phyloP scores from a whole-genome alignment of 2,888 invertebrate species.

The Agonum fuliginosum region DNA sequence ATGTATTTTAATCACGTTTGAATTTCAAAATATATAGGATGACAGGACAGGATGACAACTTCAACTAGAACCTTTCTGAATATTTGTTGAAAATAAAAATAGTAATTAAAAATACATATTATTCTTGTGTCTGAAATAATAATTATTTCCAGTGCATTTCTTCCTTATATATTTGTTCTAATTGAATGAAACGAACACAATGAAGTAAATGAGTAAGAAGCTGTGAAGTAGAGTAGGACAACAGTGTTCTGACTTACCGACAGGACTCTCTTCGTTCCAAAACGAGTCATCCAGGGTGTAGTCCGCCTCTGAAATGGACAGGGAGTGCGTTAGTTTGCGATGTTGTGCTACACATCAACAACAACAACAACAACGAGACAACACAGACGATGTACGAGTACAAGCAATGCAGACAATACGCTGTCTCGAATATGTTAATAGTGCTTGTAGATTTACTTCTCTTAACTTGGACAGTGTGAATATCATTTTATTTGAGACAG shows the following conservation, averaged over 20 bases:
- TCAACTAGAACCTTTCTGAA: too few relatives aligned
- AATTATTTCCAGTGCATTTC: too few relatives aligned
- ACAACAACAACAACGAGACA: constrained; percentile 1
- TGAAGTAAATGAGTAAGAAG: constrained; percentile 40
- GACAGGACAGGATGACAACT: too few relatives aligned
- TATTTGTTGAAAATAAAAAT: too few relatives aligned
- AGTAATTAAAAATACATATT: too few relatives aligned
- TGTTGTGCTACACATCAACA: constrained; percentile 48
- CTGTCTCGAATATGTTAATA: background rate
- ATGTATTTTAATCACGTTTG: too few relatives aligned
- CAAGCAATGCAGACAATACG: background rate
- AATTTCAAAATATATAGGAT: too few relatives aligned
- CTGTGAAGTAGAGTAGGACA: constrained; percentile 34
- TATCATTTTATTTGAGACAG: too few relatives aligned
- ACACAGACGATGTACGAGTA: constrained; percentile 22
- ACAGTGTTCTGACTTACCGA: constrained; percentile 79
- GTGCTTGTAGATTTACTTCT: too few relatives aligned
- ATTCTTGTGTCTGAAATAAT: too few relatives aligned
- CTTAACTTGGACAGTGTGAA: too few relatives aligned
- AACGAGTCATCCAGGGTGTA: constrained; percentile 94
- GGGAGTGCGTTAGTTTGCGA: constrained; percentile 62
- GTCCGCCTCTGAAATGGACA: constrained; percentile 88
- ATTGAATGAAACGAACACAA: background rate
- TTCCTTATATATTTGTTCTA: too few relatives aligned
- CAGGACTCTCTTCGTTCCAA: constrained; percentile 95